phyloP scores from a whole-genome alignment of 2,797 vertebrate genomes.

The Cryptoblepharus egeriae region DNA sequence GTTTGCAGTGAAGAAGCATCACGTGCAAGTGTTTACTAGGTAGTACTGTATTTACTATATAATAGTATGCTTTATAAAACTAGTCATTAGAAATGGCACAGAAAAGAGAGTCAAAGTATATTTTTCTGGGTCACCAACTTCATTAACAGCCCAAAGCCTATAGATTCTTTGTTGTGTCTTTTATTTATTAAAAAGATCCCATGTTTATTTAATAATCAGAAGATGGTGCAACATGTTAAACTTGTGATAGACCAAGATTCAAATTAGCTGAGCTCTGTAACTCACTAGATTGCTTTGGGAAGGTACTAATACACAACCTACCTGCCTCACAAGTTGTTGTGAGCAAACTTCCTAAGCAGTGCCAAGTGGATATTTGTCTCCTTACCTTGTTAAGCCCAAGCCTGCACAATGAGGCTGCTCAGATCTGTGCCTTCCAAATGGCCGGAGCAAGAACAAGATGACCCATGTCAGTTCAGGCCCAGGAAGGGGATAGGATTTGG shows the following conservation, averaged over 20 bases:
- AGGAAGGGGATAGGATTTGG: no score
- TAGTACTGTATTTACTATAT: not conserved
- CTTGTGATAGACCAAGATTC: not conserved
- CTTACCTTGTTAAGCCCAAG: no score
- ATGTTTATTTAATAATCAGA: not conserved
- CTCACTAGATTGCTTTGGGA: not conserved
- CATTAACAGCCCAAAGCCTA: not conserved
- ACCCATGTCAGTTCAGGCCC: no score
- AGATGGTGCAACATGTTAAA: not conserved
- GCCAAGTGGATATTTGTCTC: no score
- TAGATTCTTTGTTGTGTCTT: not conserved
- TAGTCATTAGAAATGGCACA: not conserved
- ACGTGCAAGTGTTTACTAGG: conserved; percentile 24
- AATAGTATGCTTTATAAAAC: conserved; percentile 32
- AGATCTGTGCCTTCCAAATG: no score
- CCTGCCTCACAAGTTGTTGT: not conserved
- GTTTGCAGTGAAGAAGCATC: conserved; percentile 39
- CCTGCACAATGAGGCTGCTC: no score
- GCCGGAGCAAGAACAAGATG: no score
- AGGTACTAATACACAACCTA: not conserved
- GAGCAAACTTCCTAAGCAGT: no score
- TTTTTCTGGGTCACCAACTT: not conserved
- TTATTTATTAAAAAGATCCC: not conserved
- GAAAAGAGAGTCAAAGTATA: not conserved
- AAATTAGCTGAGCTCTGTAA: not conserved